Evolutionary conservation across 2,113 vertebrate genomes (phyloP), one percentile per base, ranked within the genome.

Genomic region (Phainopepla nitens): DNA sequence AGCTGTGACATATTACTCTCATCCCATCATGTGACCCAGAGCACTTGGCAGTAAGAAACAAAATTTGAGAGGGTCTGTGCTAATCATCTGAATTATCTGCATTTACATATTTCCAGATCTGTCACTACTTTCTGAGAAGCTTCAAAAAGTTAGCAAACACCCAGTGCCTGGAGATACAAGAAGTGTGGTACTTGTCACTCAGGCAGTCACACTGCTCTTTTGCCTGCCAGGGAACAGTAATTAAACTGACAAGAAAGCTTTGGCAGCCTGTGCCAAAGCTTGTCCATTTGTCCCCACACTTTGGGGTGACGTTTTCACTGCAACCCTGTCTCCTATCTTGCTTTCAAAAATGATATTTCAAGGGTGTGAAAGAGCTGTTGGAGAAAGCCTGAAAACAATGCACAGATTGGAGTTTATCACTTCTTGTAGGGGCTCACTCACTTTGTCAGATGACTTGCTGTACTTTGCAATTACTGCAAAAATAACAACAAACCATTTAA

Each of bases 371-470:
- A 94, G 89, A 96, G 95, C 87, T 89, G 89, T 27, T 94, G 91
- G 91, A 97, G 89, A 95, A 96, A 93, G 93, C 47, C 91, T 91
- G 94, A 97, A 93, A 95, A 95, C 89, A 95, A 95, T 89, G 68
- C 77, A 33, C 73, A 69, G 73, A 87, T 0, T 49, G 93, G 87
- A 76, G 81, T 89, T 95, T 96, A 96, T 95, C 89, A 23, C 70
- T 71, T 78, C 80, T 87, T 18, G 5, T 42, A 97, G 77, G 91
- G 70, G 41, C 87, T 96, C 56, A 7, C 86, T 94, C 77, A 53
- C 83, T 95, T 87, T 95, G 94, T 97, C 96, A 97, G 95, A 89
- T 95, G 96, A 96, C 95, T 92, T 82, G 91, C 56, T 78, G 89
- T 91, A 89, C 93, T 95, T 95, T 87, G 87, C 89, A 95, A 95